These are phyloP conservation scores for Cheilosia scutellata DNA, from an alignment of 2,888 invertebrate genomes.

Conservation along the genomic window DNA sequence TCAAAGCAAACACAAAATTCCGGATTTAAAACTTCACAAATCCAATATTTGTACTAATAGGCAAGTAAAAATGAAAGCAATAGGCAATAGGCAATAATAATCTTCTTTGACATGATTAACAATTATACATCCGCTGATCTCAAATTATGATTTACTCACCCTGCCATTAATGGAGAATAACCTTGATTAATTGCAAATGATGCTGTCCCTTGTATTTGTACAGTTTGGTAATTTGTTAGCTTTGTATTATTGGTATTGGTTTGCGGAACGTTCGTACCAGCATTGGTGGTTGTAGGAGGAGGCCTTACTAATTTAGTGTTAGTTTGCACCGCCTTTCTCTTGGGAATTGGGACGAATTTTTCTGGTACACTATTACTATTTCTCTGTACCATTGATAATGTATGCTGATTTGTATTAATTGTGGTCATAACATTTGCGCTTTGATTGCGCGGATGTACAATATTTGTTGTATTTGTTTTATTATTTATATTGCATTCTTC, in stretches of 20 bases:
- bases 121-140: too few species aligned
- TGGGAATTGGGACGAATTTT: slow-evolving; percentile 92
- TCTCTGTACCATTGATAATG: slow-evolving; percentile 67
- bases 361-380: slow-evolving; percentile 80
- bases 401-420: slow-evolving; percentile 45
- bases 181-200: slow-evolving; percentile 76
- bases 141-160: slow-evolving; percentile 64
- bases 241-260: slow-evolving; percentile 67
- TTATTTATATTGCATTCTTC: slow-evolving; percentile 47
- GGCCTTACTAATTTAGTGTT: slow-evolving; percentile 88
- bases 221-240: slow-evolving; percentile 76
- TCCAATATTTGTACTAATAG: too few species aligned
- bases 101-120: not conserved
- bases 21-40: too few species aligned
- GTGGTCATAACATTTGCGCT: slow-evolving; percentile 22
- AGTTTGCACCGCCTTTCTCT: slow-evolving; percentile 88
- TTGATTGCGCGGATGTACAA: slow-evolving; percentile 25
- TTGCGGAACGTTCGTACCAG: slow-evolving; percentile 72
- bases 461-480: slow-evolving; percentile 29
- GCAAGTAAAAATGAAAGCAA: too few species aligned
- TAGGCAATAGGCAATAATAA: too few species aligned
- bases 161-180: slow-evolving; percentile 77
- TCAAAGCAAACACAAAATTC: too few species aligned
- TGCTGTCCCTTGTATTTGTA: slow-evolving; percentile 78
- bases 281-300: slow-evolving; percentile 86